Evolutionary conservation across 1,140 invertebrate genomes (phyloP).

Genomic region (Cotesia glomerata): DNA sequence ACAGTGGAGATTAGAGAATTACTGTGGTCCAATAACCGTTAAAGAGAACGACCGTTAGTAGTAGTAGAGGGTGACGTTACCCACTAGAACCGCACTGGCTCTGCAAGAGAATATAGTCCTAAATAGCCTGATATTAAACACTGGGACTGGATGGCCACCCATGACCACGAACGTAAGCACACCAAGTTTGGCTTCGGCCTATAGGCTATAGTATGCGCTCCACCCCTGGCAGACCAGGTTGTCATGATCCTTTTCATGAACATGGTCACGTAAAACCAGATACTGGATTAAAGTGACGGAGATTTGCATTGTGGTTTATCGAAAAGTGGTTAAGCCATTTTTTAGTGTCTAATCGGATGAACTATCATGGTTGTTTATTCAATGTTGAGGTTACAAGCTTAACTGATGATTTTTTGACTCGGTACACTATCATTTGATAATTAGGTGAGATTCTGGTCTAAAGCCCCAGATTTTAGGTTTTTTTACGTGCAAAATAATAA

Average conservation of each 20-base stretch:
- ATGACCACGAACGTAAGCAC: slow-evolving; percentile 33
- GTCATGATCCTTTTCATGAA: slow-evolving; percentile 18
- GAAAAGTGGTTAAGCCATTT: not conserved
- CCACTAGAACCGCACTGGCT: not conserved
- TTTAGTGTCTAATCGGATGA: not conserved
- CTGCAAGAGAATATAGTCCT: not conserved
- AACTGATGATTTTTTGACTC: no score
- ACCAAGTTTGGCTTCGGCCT: not conserved
- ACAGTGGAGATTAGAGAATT: slow-evolving; percentile 61
- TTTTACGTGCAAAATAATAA: no score
- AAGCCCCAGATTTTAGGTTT: no score
- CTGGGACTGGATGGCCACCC: slow-evolving; percentile 24
- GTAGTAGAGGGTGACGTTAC: slow-evolving; percentile 33
- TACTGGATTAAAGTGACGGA: slow-evolving; percentile 1
- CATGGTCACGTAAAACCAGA: not conserved
- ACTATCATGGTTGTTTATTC: not conserved
- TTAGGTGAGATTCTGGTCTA: no score
- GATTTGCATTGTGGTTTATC: slow-evolving; percentile 4
- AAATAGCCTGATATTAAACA: slow-evolving; percentile 23
- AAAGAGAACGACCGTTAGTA: slow-evolving; percentile 55
- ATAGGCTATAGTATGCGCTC: not conserved
- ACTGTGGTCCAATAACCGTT: slow-evolving; percentile 58
- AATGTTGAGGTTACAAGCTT: no score
- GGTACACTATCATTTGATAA: no score
- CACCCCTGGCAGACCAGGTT: not conserved